Evolutionary conservation across 92 coral and sea anemone genomes (phyloP), one percentile per base, ranked within the genome.

Genomic region (Anthopleura xanthogrammica): DNA sequence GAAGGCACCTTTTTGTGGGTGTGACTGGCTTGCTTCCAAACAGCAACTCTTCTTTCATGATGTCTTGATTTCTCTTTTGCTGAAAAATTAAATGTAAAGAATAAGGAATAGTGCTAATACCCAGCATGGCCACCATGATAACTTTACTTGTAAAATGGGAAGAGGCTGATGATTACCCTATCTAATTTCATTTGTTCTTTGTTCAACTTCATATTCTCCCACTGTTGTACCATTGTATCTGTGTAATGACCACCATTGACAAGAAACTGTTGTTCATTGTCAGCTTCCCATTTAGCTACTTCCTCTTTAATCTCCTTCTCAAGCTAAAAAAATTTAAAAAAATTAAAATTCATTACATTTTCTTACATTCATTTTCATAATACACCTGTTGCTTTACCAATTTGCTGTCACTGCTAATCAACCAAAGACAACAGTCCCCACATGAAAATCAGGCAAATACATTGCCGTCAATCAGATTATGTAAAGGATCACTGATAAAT

Each of bases 1-100:
- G 36, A 29, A 29, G 36, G 36, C 73, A 92, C 96, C 92, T 95
- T 81, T 95, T 95, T 8, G 75, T 85, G 12, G 98, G 98, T 42
- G 99, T 96, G 24, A 89, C 93, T 16, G 98, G 98, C 24, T 94
- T 91, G 83, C 99, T 94, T n/a, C 99, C 98, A 75, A 78, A 96
- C 7, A 96, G 90, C 90, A 96, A 83, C 78, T 96, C 99, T 72
- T 94, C 92, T 84, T 96, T 85, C 91, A 94, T 92, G 36, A 93
- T 87, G 66, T 96, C 98, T 68, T 96, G 89, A 58, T 94, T 89
- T 43, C 91, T 79, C 86, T 96, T 94, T 85, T 96, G 98, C 98
- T 96, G 72, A 75, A 82, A 81, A 81, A 77, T 8, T 46, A 20
- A 1, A 29, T 29, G 36, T 29, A 29, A 29, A 29, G 36, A 29